Conservation (phyloP, 2,113 vertebrate genomes). For the Spermophilus dauricus region DNA sequence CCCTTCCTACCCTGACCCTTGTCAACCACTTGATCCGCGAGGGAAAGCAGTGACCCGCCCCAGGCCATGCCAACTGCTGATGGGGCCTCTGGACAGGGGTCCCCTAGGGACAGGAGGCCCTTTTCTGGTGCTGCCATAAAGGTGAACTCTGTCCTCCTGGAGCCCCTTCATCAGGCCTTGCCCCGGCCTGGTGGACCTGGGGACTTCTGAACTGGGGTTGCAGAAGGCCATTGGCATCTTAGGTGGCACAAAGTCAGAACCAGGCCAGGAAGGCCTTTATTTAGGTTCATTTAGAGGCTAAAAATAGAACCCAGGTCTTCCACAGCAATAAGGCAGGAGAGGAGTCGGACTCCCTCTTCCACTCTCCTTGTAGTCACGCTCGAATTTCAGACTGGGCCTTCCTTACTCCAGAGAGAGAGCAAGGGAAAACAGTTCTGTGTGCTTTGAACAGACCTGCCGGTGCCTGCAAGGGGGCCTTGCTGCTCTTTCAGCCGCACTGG, state of each 20-base stretch:
- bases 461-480: neutral
- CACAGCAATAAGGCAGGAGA: neutral
- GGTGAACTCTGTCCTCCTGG: neutral
- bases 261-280: neutral
- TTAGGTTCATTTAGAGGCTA: neutral
- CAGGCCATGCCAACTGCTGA: neutral
- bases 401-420: neutral
- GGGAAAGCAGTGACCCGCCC: neutral
- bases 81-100: neutral
- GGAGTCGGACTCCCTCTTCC: neutral
- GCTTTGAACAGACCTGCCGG: neutral
- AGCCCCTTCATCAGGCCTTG: fast-evolving
- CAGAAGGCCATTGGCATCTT: neutral
- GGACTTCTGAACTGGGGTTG: neutral
- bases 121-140: neutral
- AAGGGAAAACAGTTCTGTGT: neutral
- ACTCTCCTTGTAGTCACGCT: neutral
- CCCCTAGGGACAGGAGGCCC: fast-evolving
- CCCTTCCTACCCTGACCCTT: no score
- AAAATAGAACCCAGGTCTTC: neutral
- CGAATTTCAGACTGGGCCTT: neutral
- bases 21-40: no score
- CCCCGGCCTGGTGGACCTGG: no score
- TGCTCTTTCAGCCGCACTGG: no score
- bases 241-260: no score